Conservation (phyloP, 2,113 vertebrate genomes). For the Gobio gobio region DNA sequence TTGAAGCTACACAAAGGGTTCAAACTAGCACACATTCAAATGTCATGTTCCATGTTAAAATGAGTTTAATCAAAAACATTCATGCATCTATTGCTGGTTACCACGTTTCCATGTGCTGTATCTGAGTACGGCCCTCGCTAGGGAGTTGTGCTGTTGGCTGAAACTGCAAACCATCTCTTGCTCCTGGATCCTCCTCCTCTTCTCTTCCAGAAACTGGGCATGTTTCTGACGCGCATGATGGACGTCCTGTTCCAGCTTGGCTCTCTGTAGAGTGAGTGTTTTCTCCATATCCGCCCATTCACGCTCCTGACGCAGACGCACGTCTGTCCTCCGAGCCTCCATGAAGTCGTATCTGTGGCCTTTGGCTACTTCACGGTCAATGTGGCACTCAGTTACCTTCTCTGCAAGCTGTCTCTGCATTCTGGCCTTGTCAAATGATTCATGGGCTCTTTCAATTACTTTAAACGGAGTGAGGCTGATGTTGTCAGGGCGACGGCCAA, state of each 20-base stretch:
- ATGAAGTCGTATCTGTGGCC: slow-evolving; percentile 25
- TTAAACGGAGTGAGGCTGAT: slow-evolving; percentile 57
- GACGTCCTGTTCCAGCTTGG: slow-evolving; percentile 52
- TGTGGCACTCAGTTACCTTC: slow-evolving; percentile 13
- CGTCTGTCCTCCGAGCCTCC: slow-evolving; percentile 31
- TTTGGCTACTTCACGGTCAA: slow-evolving; percentile 17
- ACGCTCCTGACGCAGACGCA: slow-evolving; percentile 34
- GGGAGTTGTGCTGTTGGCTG: slow-evolving; percentile 57
- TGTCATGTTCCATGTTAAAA: not conserved
- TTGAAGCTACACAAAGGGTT: not conserved
- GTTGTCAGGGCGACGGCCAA: slow-evolving; percentile 34
- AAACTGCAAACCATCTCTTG: slow-evolving; percentile 61
- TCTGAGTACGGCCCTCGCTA: slow-evolving; percentile 55
- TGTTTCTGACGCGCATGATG: slow-evolving; percentile 60
- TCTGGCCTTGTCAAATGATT: slow-evolving; percentile 50
- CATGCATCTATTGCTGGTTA: not conserved
- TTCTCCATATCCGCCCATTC: slow-evolving; percentile 53
- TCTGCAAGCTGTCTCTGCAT: slow-evolving; percentile 21
- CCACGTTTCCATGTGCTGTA: slow-evolving; percentile 38
- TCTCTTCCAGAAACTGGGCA: slow-evolving; percentile 60
- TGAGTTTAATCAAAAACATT: not conserved
- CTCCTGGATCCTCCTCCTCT: slow-evolving; percentile 53
- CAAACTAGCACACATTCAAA: not conserved
- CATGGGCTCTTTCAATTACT: slow-evolving; percentile 65
- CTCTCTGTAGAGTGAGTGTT: slow-evolving; percentile 49